Percentiles rank a stretch among this genome's conserved stretches.
Conservation (phyloP, 2,888 invertebrate species). For the Atrina japonica region DNA sequence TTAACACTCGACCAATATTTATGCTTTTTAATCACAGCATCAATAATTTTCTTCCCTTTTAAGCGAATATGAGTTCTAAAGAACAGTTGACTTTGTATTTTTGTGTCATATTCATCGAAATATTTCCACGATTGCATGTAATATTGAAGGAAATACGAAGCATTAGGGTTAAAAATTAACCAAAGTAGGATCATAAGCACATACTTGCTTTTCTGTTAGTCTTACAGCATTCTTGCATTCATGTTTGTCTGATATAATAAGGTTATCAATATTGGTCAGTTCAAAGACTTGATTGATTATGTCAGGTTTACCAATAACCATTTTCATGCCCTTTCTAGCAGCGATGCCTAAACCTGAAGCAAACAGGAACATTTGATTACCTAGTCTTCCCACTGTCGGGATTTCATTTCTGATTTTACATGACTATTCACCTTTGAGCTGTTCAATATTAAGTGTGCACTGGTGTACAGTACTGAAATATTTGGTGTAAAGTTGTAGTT, state of each 20-base stretch:
- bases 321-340: not conserved
- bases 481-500: no score
- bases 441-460: no score
- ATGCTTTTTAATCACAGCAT: not conserved
- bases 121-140: conserved; percentile 5
- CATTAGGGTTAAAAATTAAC: no score
- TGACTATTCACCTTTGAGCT: no score
- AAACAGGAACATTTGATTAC: not conserved
- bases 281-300: not conserved
- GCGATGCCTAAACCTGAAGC: not conserved
- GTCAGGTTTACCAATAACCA: not conserved
- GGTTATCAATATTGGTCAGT: not conserved
- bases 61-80: not conserved
- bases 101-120: not conserved
- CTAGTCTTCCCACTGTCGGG: not conserved
- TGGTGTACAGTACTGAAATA: no score
- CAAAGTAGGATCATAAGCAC: no score
- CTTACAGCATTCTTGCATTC: no score
- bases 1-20: not conserved
- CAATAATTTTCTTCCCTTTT: not conserved
- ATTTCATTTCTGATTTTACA: no score
- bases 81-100: not conserved
- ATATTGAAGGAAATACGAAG: no score
- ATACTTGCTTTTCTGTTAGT: no score
- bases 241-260: no score